Conservation (phyloP, 2,888 invertebrate genomes). For the Taenaris catops region DNA sequence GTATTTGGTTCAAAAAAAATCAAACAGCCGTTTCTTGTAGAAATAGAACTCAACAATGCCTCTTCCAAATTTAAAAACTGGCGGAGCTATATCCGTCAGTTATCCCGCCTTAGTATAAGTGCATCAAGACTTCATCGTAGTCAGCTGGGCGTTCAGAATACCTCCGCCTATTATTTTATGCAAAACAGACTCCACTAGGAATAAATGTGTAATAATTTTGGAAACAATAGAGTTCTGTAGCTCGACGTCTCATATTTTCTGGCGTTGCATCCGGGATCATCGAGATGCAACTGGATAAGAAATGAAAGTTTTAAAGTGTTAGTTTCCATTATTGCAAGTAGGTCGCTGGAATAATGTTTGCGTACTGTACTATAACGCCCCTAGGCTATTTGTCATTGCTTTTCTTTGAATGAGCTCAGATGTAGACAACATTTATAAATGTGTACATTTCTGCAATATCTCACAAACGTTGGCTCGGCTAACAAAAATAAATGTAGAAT, state of each 20-base stretch:
- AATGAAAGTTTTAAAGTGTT: conserved; percentile 26
- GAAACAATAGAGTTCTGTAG: conserved; percentile 52
- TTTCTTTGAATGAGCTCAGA: conserved; percentile 22
- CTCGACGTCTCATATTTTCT: conserved; percentile 28
- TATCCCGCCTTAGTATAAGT: conserved; percentile 43
- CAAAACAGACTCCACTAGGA: conserved; percentile 48
- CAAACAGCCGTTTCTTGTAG: no score
- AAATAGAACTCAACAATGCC: conserved; percentile 27
- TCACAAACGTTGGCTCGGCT: not conserved
- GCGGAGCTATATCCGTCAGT: conserved; percentile 42
- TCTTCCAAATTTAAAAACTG: conserved; percentile 40
- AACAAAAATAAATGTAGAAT: not conserved
- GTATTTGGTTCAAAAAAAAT: no score
- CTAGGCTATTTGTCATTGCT: conserved; percentile 21
- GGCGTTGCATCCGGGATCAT: conserved; percentile 20
- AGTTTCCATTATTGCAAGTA: conserved; percentile 25
- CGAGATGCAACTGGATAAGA: conserved; percentile 23
- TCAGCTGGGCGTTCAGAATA: conserved; percentile 36
- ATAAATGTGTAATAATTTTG: conserved; percentile 50
- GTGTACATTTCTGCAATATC: conserved; percentile 4
- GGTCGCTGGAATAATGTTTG: conserved; percentile 25
- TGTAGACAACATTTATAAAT: conserved; percentile 10
- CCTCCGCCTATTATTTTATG: conserved; percentile 57
- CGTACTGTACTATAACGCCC: conserved; percentile 22
- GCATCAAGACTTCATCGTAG: conserved; percentile 52